Conservation (phyloP, 2,797 vertebrate genomes). For the Salmo trutta region DNA sequence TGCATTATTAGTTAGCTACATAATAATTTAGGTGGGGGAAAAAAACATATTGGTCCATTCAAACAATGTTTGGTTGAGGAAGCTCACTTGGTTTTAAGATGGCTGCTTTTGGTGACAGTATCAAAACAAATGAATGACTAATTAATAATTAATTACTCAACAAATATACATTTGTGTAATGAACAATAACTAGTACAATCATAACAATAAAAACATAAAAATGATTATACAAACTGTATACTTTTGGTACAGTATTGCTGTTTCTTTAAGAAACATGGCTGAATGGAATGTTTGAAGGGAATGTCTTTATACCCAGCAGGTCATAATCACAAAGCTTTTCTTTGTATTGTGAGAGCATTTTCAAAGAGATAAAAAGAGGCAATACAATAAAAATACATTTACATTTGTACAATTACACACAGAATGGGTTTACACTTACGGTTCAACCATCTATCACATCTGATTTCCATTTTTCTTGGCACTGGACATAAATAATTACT, state of each 20-base stretch:
- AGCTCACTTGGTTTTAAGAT: not conserved
- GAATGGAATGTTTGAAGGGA: conserved; percentile 2
- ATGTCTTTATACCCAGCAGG: conserved; percentile 6
- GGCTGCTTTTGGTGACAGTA: conserved; percentile 20
- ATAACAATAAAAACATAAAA: not conserved
- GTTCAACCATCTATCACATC: conserved; percentile 57
- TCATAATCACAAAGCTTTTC: conserved; percentile 10
- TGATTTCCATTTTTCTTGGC: not conserved
- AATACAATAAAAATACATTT: conserved; percentile 53
- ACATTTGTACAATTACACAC: conserved; percentile 58
- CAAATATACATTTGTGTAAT: not conserved
- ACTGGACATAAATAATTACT: not conserved
- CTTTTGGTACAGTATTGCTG: not conserved
- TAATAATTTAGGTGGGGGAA: conserved; percentile 15
- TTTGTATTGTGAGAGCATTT: conserved; percentile 21
- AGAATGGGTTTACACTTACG: conserved; percentile 42
- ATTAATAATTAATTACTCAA: not conserved
- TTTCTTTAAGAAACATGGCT: conserved; percentile 13
- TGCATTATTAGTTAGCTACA: conserved; percentile 24
- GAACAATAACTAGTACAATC: not conserved
- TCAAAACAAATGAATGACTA: conserved; percentile 48
- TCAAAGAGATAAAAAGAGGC: conserved; percentile 43
- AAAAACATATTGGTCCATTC: conserved; percentile 31
- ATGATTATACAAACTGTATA: not conserved
- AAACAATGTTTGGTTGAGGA: conserved; percentile 25